phyloP scores from a whole-genome alignment of 2,888 invertebrate genomes.

The Eugnorisma glareosa region DNA sequence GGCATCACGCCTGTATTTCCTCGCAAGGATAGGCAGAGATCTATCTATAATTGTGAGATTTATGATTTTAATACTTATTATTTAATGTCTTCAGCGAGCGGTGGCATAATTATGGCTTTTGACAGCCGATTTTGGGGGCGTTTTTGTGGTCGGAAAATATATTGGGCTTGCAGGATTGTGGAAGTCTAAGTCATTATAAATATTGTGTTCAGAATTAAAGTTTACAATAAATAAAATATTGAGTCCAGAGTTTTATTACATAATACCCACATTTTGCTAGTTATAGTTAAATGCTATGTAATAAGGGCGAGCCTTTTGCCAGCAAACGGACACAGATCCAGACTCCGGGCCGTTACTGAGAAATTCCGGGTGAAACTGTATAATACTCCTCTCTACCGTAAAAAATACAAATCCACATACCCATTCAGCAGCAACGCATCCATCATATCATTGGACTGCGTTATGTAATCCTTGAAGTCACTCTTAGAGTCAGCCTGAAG shows the following conservation, averaged over 20 bases:
- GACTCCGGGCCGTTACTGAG: background rate
- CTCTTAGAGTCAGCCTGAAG: slow-evolving; percentile 88
- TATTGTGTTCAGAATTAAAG: too few relatives aligned
- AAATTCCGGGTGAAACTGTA: background rate
- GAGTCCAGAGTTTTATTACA: too few relatives aligned
- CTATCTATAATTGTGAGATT: background rate
- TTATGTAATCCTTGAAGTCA: slow-evolving; percentile 90
- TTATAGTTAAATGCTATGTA: background rate
- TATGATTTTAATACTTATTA: too few relatives aligned
- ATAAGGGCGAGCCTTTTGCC: background rate
- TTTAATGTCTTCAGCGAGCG: too few relatives aligned
- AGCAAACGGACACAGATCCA: background rate
- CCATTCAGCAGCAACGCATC: slow-evolving; percentile 94
- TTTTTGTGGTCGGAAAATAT: too few relatives aligned
- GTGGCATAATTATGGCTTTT: too few relatives aligned
- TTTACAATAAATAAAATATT: too few relatives aligned
- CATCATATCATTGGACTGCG: slow-evolving; percentile 90
- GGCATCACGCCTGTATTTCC: background rate
- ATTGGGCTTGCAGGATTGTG: too few relatives aligned
- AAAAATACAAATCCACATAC: slow-evolving; percentile 84
- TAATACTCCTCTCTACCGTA: background rate
- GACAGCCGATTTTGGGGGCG: too few relatives aligned
- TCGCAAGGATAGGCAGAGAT: background rate
- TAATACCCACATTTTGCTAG: background rate
- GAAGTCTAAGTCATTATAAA: too few relatives aligned